These are phyloP conservation scores for Bimastos eiseni DNA, from an alignment of 2,888 invertebrate species.

Conservation along the genomic window DNA sequence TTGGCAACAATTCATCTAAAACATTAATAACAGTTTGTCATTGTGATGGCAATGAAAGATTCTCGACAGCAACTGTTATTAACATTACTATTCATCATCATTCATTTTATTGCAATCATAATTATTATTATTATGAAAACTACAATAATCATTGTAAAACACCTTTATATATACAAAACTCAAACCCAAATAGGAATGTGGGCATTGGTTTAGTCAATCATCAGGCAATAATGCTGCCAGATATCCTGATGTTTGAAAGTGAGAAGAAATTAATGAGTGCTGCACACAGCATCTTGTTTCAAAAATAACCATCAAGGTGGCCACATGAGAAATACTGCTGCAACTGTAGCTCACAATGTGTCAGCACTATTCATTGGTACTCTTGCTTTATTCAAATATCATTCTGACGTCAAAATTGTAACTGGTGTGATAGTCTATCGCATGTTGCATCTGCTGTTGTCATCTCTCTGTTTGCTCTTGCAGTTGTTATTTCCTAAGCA, in stretches of 20 bases:
- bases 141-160: too few species aligned
- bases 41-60: background rate
- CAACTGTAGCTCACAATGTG: background rate
- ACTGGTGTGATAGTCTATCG: background rate
- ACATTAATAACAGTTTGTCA: background rate
- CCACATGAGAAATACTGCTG: background rate
- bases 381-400: background rate
- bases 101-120: too few species aligned
- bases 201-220: too few species aligned
- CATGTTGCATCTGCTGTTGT: background rate
- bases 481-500: background rate
- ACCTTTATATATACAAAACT: too few species aligned
- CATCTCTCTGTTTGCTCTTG: background rate
- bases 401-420: background rate
- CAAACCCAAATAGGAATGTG: too few species aligned
- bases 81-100: too few species aligned
- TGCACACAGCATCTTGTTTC: too few species aligned
- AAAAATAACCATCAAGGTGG: background rate
- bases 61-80: too few species aligned
- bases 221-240: too few species aligned
- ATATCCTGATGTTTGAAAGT: too few species aligned
- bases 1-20: slow-evolving; percentile 35
- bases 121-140: too few species aligned
- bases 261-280: too few species aligned
- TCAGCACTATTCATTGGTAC: background rate